Evolutionary conservation across 2,888 invertebrate species (phyloP), one percentile per base, ranked within the genome.

Genomic region (Cryptocephalus primarius): DNA sequence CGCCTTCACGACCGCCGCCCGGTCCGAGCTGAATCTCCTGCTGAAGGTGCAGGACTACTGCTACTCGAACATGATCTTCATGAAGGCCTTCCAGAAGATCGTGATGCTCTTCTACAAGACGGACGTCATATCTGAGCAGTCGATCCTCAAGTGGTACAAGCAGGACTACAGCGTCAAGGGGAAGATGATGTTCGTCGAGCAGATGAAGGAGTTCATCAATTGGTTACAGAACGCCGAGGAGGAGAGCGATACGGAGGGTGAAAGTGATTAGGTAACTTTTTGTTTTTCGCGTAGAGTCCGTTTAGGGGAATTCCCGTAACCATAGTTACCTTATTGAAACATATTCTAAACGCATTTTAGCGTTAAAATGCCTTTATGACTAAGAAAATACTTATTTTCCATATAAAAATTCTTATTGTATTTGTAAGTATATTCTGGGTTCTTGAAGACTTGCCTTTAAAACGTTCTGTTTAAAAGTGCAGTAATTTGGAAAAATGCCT

Each of bases 61-160:
- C 74, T 96, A 96, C 72, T 94, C 94, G 70, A 95, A 96, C 77
- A 95, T 95, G 94, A 91, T 88, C 71, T 96, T 96, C 73, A 92
- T 96, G 91, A 91, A 92, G 70, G 91, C 91, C 71, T 96, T 96
- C 82, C 91, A 91, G 71, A 95, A 95, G 76, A 92, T 96, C 64
- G 85, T 96, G 63, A 81, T 95, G 72, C 83, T 95, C 67, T 85
- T 95, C 75, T 96, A 96, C 77, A 94, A 92, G 80, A 89, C 85
- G 64, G 93, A 95, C 71, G 89, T 96, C 53, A 78, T 96, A 59
- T 89, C 91, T 32, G 96, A 96, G 76, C 94, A 92, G 75, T 85
- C 87, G 56, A 93, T 96, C 68, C 76, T 95, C 63, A 91, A 89
- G 73, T 96, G 96, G 95, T 95, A 90, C 76, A 89, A 89, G 70